Base-by-base conservation (phyloP, 2,113 vertebrate species). In the Limnothrissa miodon region DNA sequence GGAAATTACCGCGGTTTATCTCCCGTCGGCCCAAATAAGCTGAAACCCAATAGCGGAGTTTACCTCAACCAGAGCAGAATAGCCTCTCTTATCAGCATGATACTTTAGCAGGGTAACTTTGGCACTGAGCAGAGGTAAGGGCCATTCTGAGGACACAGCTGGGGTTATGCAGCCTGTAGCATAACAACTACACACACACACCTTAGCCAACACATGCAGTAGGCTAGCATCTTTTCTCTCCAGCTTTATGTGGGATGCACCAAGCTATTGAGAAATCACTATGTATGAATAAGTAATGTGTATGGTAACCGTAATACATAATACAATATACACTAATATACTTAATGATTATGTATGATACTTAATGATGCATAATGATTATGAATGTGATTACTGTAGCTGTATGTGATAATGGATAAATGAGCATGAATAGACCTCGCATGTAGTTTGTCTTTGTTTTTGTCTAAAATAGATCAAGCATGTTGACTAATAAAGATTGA, bases 51-150 rank as follows among this genome's bases (percentile, higher is more conserved):
- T 74, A 33, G 33, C 29, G 66, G 66, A 29, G 66, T 33, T 74
- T 74, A 74, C 66, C 66, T 74, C 66, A 74, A 13, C 66, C 10
- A 74, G 66, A 56, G 23, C 21, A 56, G 53, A 74, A 74, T 74
- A 74, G 66, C 66, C 10, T 4, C 66, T 36, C 66, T 74, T 74
- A 74, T 74, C 66, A 15, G 1, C 0, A 2, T 17, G 66, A 74
- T 74, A 74, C 10, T 17, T 10, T 1, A 33, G 33, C 66, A 17
- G 33, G 19, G 13, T 74, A 33, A 74, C 33, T 36, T 29, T 62
- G 59, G 25, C 25, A 4, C 15, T 4, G 29, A 74, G 66, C 29
- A 74, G 9, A 36, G 66, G 66, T 25, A 5, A 74, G 33, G 66
- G 13, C 25, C 15, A 5, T 33, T 74, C 33, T 74, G 66, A 36